Conservation (phyloP, 1,140 invertebrate species). For the Holcopasites calliopsidis region DNA sequence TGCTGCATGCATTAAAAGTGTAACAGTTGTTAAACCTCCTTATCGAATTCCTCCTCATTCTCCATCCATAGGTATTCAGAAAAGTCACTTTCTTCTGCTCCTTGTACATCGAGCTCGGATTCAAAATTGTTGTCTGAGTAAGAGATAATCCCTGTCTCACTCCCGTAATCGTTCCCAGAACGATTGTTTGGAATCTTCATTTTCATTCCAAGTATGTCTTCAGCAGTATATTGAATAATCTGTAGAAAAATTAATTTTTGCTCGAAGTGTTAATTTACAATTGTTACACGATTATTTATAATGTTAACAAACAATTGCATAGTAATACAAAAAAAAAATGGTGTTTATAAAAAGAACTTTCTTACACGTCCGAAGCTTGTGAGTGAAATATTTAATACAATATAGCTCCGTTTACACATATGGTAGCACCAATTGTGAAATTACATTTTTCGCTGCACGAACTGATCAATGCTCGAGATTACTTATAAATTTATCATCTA, state of each 20-base stretch:
- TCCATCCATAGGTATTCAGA: conserved; percentile 96
- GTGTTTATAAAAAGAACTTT: conserved; percentile 47
- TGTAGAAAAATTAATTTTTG: not conserved
- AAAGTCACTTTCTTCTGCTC: conserved; percentile 86
- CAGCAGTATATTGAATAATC: conserved; percentile 8
- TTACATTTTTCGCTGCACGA: conserved; percentile 4
- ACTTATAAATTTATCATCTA: conserved; percentile 57
- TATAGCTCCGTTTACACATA: conserved; percentile 43
- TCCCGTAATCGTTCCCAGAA: conserved; percentile 80
- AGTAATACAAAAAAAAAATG: too few species aligned
- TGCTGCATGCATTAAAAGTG: not conserved
- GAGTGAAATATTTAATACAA: conserved; percentile 33
- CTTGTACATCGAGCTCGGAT: conserved; percentile 79
- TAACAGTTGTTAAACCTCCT: conserved; percentile 82
- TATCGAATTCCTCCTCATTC: conserved; percentile 93
- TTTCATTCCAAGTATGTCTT: conserved; percentile 76
- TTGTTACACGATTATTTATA: not conserved
- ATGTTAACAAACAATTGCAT: not conserved
- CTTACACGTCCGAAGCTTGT: conserved; percentile 23
- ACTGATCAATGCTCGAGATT: not conserved
- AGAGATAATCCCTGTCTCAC: conserved; percentile 78
- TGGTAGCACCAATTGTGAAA: conserved; percentile 31
- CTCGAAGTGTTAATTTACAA: not conserved
- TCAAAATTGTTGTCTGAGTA: conserved; percentile 77
- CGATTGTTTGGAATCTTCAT: conserved; percentile 81